These are phyloP conservation scores for Rhorus exstirpatorius DNA, from an alignment of 2,888 invertebrate species.

Conservation along the genomic window DNA sequence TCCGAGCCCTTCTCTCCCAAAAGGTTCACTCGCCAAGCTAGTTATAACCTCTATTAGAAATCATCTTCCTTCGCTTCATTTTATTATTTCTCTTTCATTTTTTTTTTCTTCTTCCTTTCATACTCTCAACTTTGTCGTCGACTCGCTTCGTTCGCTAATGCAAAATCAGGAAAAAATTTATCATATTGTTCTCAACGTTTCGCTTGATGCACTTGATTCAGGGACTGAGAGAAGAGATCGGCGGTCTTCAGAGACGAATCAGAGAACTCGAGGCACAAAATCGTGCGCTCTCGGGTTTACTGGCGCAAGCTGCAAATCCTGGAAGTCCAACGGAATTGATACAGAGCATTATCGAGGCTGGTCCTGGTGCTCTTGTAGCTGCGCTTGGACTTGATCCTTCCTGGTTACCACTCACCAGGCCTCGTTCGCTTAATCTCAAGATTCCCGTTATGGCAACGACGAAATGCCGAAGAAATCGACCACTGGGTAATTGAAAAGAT, in stretches of 20 bases:
- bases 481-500: constrained; percentile 83
- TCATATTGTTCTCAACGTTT: too few species aligned
- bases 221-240: constrained; percentile 93
- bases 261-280: constrained; percentile 94
- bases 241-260: constrained; percentile 91
- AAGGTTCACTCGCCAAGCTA: constrained; percentile 88
- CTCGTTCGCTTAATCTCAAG: constrained; percentile 90
- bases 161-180: background rate
- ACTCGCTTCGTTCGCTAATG: constrained; percentile 56
- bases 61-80: background rate
- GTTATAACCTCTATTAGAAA: constrained; percentile 45
- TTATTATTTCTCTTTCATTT: background rate
- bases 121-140: background rate
- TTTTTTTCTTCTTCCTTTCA: background rate
- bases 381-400: constrained; percentile 90
- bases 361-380: constrained; percentile 82
- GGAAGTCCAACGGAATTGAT: constrained; percentile 85
- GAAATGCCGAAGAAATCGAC: constrained; percentile 86
- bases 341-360: constrained; percentile 82
- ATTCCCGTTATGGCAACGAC: constrained; percentile 88
- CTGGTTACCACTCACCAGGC: constrained; percentile 90
- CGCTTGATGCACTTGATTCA: constrained; percentile 82
- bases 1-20: constrained; percentile 93
- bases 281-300: constrained; percentile 90
- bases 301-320: constrained; percentile 89